Conservation (phyloP, 23 tunicate genomes). For the Styela clava region DNA sequence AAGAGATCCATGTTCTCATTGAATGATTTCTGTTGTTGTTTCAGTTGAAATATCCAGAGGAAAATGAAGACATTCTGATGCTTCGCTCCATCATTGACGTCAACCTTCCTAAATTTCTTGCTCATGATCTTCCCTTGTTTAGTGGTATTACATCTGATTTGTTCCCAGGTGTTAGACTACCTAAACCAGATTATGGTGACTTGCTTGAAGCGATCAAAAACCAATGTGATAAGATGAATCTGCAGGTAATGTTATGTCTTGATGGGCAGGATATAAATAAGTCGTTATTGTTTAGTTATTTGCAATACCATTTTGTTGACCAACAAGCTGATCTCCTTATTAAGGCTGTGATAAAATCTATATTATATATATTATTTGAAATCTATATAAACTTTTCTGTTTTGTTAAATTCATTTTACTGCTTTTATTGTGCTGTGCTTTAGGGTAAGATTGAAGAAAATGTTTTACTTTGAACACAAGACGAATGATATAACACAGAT, state of each 20-base stretch:
- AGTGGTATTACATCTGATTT: conserved; percentile 97
- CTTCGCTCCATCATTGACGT: conserved; percentile 96
- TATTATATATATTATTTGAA: background rate
- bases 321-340: too few relatives aligned
- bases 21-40: background rate
- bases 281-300: background rate
- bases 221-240: conserved; percentile 87
- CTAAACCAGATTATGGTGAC: conserved; percentile 86
- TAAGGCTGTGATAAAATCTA: background rate
- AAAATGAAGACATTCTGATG: conserved; percentile 97
- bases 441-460: too few relatives aligned
- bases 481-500: too few relatives aligned
- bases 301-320: too few relatives aligned
- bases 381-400: too few relatives aligned
- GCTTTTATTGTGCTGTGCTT: too few relatives aligned
- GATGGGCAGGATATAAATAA: background rate
- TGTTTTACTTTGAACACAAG: too few relatives aligned
- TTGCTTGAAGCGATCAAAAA: conserved; percentile 86
- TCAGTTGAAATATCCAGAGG: conserved; percentile 94
- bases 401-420: too few relatives aligned
- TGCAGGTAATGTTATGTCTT: conserved; percentile 60
- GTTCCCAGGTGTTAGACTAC: conserved; percentile 91
- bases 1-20: too few relatives aligned
- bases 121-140: conserved; percentile 97
- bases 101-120: conserved; percentile 94